phyloP scores from a whole-genome alignment of 2,888 invertebrate genomes.

The Andrena bucephala region DNA sequence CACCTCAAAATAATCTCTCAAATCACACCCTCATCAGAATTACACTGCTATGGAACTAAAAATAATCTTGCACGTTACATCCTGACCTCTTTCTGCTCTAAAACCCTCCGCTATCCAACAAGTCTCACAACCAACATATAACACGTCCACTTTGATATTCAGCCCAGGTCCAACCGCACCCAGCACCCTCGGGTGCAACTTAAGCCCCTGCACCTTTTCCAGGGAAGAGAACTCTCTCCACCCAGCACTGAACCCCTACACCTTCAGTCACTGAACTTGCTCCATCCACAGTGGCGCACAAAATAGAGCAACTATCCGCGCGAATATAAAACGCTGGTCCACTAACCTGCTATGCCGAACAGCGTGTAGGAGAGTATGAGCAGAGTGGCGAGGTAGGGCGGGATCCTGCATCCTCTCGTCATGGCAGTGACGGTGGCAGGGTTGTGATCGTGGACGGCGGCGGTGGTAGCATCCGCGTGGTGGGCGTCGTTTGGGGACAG shows the following conservation, averaged over 20 bases:
- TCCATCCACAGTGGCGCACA: neutral
- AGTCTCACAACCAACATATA: too few relatives aligned
- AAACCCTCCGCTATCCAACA: too few relatives aligned
- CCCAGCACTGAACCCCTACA: neutral
- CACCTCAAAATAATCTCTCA: too few relatives aligned
- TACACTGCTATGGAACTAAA: too few relatives aligned
- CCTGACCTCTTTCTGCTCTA: too few relatives aligned
- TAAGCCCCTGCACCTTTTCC: too few relatives aligned
- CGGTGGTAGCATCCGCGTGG: slow-evolving; percentile 55
- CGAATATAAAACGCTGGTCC: neutral
- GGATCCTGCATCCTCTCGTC: slow-evolving; percentile 80
- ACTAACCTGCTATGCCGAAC: slow-evolving; percentile 84
- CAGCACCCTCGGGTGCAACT: too few relatives aligned
- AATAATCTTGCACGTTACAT: too few relatives aligned
- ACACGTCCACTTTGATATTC: too few relatives aligned
- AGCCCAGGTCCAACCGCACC: too few relatives aligned
- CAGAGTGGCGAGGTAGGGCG: slow-evolving; percentile 83
- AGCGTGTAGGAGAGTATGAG: slow-evolving; percentile 83
- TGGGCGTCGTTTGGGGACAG: slow-evolving; percentile 48
- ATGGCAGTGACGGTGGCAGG: slow-evolving; percentile 74
- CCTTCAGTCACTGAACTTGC: neutral
- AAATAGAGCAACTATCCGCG: neutral
- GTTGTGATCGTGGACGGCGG: slow-evolving; percentile 40
- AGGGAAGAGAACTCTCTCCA: too few relatives aligned
- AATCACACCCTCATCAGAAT: too few relatives aligned